These are phyloP conservation scores for Centropus bengalensis DNA, from an alignment of 2,113 vertebrate genomes.

Conservation along the genomic window DNA sequence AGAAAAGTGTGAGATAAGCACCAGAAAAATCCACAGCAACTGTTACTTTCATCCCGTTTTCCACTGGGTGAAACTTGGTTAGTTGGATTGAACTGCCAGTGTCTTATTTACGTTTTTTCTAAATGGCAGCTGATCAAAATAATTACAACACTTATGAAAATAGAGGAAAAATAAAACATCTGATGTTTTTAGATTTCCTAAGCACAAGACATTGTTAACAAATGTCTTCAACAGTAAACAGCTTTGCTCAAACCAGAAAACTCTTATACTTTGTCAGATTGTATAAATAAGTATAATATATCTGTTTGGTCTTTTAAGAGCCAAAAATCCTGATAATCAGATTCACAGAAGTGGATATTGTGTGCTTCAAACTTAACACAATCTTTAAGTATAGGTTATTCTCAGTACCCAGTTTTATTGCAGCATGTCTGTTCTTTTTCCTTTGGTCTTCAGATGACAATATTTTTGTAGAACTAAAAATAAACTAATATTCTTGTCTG, in stretches of 20 bases:
- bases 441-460: not conserved
- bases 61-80: not conserved
- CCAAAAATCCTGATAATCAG: not conserved
- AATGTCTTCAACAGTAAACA: not conserved
- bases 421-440: not conserved
- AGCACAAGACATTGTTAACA: not conserved
- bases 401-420: not conserved
- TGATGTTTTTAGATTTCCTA: not conserved
- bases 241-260: not conserved
- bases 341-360: not conserved
- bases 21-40: slow-evolving; percentile 13
- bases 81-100: not conserved
- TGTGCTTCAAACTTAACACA: not conserved
- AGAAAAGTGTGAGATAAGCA: not conserved
- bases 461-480: not conserved
- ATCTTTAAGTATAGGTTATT: not conserved
- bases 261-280: not conserved
- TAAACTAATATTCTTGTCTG: not conserved
- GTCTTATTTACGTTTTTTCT: not conserved
- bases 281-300: not conserved
- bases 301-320: not conserved
- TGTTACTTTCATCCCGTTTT: not conserved
- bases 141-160: not conserved
- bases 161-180: not conserved
- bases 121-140: not conserved